phyloP scores from a whole-genome alignment of 2,797 vertebrate genomes.

The Peromyscus nudipes region DNA sequence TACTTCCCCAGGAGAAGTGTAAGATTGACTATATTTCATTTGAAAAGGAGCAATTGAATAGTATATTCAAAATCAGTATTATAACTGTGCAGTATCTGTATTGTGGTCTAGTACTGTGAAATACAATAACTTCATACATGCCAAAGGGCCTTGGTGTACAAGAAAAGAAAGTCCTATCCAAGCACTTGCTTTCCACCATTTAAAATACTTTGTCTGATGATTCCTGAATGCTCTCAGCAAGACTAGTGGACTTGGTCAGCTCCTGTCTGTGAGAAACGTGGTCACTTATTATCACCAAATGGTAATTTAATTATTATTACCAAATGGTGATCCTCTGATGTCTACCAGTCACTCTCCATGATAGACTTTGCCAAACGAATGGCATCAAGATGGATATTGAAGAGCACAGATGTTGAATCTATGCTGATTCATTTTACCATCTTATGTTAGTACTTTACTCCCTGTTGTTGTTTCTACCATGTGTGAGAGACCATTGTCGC shows the following conservation, averaged over 20 bases:
- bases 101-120: slow-evolving; percentile 37
- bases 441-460: background rate
- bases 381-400: slow-evolving; percentile 34
- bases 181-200: slow-evolving; percentile 5
- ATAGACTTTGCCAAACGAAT: slow-evolving; percentile 63
- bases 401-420: slow-evolving; percentile 48
- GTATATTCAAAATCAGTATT: slow-evolving; percentile 57
- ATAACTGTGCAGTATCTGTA: slow-evolving; percentile 47
- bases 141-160: slow-evolving; percentile 47
- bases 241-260: background rate
- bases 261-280: background rate
- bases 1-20: slow-evolving; percentile 68
- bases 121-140: slow-evolving; percentile 26
- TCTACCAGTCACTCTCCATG: slow-evolving; percentile 69
- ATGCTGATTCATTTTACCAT: background rate
- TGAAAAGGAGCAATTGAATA: slow-evolving; percentile 9
- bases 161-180: background rate
- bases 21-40: slow-evolving; percentile 9
- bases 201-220: background rate
- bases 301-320: too few species aligned
- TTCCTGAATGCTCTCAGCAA: background rate
- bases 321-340: background rate
- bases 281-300: background rate
- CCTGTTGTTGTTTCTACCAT: background rate
- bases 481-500: background rate